A percentile compares a stretch with the other conserved stretches of the same genome.
Evolutionary conservation across 1,140 invertebrate species (phyloP).

Genomic region (Caenorhabditis tropicalis): DNA sequence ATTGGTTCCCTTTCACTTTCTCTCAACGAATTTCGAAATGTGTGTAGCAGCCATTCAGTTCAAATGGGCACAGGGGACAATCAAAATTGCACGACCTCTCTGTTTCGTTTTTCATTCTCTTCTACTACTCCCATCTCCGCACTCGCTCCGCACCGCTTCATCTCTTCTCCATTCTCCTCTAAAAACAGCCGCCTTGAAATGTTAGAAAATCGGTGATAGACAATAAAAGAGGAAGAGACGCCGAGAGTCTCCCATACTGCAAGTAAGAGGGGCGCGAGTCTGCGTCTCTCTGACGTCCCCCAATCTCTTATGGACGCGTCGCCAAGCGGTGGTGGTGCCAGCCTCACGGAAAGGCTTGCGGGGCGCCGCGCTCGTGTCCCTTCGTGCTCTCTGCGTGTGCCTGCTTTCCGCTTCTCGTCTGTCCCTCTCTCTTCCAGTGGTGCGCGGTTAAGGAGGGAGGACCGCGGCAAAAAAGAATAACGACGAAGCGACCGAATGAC

Average conservation of each 20-base stretch:
- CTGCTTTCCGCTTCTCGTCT: slow-evolving; percentile 39
- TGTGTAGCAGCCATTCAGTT: slow-evolving; percentile 6
- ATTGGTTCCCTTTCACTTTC: neutral
- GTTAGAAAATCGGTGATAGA: neutral
- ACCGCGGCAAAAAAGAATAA: slow-evolving; percentile 38
- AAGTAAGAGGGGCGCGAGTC: neutral
- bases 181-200: slow-evolving; percentile 15
- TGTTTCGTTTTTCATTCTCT: slow-evolving; percentile 19
- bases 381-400: slow-evolving; percentile 36
- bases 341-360: slow-evolving; percentile 42
- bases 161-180: neutral
- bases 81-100: slow-evolving; percentile 43
- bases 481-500: slow-evolving; percentile 42
- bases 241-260: slow-evolving; percentile 19
- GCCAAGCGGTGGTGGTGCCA: slow-evolving; percentile 40
- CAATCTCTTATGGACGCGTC: slow-evolving; percentile 4
- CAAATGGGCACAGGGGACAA: slow-evolving; percentile 42
- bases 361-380: slow-evolving; percentile 42
- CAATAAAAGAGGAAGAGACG: slow-evolving; percentile 32
- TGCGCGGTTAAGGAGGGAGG: neutral
- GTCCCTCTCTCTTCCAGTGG: slow-evolving; percentile 38
- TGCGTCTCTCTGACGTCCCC: neutral
- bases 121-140: slow-evolving; percentile 6
- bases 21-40: slow-evolving; percentile 25
- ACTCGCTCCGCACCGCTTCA: slow-evolving; percentile 31